Evolutionary conservation across 2,888 invertebrate genomes (phyloP), one percentile per base, ranked within the genome.

Genomic region (Eremobia ochroleuca): DNA sequence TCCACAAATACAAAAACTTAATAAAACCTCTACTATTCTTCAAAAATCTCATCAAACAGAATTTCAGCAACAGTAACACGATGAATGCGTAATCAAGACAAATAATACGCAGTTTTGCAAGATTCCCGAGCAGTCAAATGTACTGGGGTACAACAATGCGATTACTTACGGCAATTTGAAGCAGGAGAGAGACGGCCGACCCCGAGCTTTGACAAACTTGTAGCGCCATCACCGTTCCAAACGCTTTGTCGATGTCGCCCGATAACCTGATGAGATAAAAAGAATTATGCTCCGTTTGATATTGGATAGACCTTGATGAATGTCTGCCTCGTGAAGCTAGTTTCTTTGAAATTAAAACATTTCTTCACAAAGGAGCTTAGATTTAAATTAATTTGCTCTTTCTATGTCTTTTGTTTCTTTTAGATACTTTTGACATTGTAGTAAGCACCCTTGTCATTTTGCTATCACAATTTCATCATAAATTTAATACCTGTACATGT

Each of bases 151-250:
- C 77, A 85, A 85, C 87, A 88, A 90, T 85, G 82, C 80, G 81
- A 80, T 82, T 87, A 91, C 92, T 91, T 89, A 92, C 92, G 76
- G 91, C 92, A 74, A 92, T 87, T 89, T 92, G 91, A 75, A 92
- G 90, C 61, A 91, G 86, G 62, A 91, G 89, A 71, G 92, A 88
- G 68, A 92, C 95, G 25, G 95, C 95, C 2, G 96, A 92, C 9
- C 94, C 94, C 3, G 94, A 95, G 87, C 95, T 96, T 81, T 92
- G 92, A 81, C 92, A 94, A 68, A 97, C 86, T 89, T 96, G 96
- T 66, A 95, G 85, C 52, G 96, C 94, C 83, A 96, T 92, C 68
- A 95, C 94, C 18, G 91, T 92, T 5, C 96, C 96, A 81, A 96
- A 96, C n/a, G 93, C 93, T 83, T 90, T 90, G 86, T 96, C 93